Evolutionary conservation across 2,888 invertebrate genomes (phyloP), one percentile per base, ranked within the genome.

Genomic region (Hirtodrosophila alboralis): DNA sequence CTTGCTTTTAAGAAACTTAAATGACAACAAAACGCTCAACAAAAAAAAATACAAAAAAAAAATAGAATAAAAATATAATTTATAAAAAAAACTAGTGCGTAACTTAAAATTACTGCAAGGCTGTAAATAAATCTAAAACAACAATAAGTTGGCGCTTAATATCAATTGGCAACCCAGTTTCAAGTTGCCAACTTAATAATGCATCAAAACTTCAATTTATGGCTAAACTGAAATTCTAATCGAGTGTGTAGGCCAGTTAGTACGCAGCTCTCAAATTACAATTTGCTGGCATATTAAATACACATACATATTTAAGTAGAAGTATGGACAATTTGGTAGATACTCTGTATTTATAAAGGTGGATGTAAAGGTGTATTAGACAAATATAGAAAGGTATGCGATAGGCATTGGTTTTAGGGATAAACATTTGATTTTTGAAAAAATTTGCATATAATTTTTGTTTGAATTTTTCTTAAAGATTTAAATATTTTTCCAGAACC

Each of bases 171-270:
- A 84, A 63, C 69, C 84, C 53, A 78, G 79, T 72, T 84, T 72
- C 47, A n/a, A 38, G 57, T 52, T 59, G 51, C 53, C 54, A 56
- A 61, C 38, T 77, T 65, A 78, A 74, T 75, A 71, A 75, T 68
- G 56, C 51, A 67, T 61, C 41, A 63, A 23, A 70, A 62, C 69
- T 61, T 77, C 74, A 56, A 73, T 68, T 73, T 69, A 71, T 74
- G 65, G 81, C 60, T 68, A 68, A 84, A 72, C 60, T 60, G 72
- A 81, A 79, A 80, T 79, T 84, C 78, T 84, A 77, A 80, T 62
- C 81, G 75, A 65, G 48, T 36, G 48, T 36, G 51, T 36, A 28
- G 48, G 43, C 43, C 63, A 56, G 73, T 58, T 65, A 54, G 51
- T 68, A 61, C 18, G 57, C 62, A 31, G 43, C 60, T 43, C 75